phyloP scores from a whole-genome alignment of 2,797 vertebrate genomes.

The Tenualosa thibaudeaui region DNA sequence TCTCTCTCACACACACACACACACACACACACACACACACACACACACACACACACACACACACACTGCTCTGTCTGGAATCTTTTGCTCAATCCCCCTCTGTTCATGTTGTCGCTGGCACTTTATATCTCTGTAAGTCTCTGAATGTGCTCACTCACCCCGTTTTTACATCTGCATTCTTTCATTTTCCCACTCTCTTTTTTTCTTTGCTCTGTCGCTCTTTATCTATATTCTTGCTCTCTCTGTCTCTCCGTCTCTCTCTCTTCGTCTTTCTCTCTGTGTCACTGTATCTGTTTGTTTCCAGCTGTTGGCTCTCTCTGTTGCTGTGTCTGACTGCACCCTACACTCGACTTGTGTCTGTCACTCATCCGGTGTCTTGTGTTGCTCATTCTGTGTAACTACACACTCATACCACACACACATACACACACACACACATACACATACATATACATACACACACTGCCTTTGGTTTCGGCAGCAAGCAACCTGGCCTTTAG shows the following conservation, averaged over 20 bases:
- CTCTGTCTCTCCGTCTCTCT: not conserved
- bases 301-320: not conserved
- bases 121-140: no score
- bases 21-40: no score
- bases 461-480: not conserved
- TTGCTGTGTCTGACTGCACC: not conserved
- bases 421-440: not conserved
- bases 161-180: not conserved
- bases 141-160: not conserved
- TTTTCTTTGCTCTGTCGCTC: not conserved
- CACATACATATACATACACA: not conserved
- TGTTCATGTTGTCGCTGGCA: no score
- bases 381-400: no score
- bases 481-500: slow-evolving; percentile 1
- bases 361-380: no score
- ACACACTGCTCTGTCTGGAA: no score
- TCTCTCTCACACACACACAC: no score
- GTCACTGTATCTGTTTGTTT: not conserved
- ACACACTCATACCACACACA: no score
- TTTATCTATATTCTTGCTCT: not conserved
- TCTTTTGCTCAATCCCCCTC: no score
- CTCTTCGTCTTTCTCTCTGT: not conserved
- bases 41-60: no score
- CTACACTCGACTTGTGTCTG: no score
- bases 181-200: no score